Evolutionary conservation across 92 coral and sea anemone species (phyloP).

Genomic region (Hydrozoanthus gracilis): DNA sequence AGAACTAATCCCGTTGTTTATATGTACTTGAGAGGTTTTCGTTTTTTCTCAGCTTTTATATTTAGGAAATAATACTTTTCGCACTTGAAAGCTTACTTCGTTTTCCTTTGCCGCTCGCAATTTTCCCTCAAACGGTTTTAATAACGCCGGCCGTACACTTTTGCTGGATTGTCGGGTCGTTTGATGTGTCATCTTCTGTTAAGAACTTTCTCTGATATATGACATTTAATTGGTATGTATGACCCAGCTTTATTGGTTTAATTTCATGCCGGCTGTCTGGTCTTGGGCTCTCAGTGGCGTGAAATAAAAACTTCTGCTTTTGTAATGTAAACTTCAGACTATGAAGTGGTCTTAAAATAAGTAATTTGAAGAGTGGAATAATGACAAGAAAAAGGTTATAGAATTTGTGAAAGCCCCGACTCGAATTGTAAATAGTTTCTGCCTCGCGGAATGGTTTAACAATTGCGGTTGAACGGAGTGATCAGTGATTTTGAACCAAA

Average conservation of each 20-base stretch:
- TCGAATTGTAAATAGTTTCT: not conserved
- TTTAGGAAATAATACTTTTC: not conserved
- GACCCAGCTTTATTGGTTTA: slow-evolving; percentile 48
- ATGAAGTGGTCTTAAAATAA: slow-evolving; percentile 10
- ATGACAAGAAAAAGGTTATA: not conserved
- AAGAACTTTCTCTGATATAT: slow-evolving; percentile 33
- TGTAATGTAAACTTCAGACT: slow-evolving; percentile 45
- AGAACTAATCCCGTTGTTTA: no score
- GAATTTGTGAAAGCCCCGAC: not conserved
- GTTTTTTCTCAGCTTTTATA: not conserved
- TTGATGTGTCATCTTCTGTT: slow-evolving; percentile 38
- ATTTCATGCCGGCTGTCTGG: slow-evolving; percentile 42
- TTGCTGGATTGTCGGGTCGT: slow-evolving; percentile 33
- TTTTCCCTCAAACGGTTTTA: slow-evolving; percentile 44
- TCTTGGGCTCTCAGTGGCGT: slow-evolving; percentile 7
- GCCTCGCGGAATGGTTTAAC: no score
- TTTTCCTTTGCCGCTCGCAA: slow-evolving; percentile 27
- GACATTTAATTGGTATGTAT: slow-evolving; percentile 46
- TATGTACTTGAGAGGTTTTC: not conserved
- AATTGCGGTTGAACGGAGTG: no score
- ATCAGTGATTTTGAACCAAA: no score
- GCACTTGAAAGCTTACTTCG: slow-evolving; percentile 18
- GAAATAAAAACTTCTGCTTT: slow-evolving; percentile 30
- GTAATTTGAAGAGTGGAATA: no score
- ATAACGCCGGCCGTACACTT: slow-evolving; percentile 40